Conservation (phyloP, 1,140 invertebrate species). For the Drosophila funebris region DNA sequence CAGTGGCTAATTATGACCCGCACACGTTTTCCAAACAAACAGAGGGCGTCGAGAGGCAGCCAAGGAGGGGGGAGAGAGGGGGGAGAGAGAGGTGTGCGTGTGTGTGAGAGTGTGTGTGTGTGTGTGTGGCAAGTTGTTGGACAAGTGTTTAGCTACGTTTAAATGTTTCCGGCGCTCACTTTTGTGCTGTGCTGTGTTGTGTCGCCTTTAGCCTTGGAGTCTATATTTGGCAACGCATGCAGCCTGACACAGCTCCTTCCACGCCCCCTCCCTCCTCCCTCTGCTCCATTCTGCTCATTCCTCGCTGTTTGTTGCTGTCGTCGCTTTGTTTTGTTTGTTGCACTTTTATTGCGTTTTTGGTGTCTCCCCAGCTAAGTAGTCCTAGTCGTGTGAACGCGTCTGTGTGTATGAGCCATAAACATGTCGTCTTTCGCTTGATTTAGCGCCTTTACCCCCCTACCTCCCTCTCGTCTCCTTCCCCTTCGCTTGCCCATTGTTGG, state of each 20-base stretch:
- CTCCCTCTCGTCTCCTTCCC: conserved; percentile 4
- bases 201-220: conserved; percentile 80
- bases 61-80: neutral
- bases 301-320: conserved; percentile 27
- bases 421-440: conserved; percentile 83
- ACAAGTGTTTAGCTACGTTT: conserved; percentile 81
- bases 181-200: conserved; percentile 62
- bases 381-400: conserved; percentile 19
- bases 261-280: neutral
- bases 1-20: conserved; percentile 83
- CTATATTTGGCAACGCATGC: conserved; percentile 81
- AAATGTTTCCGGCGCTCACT: conserved; percentile 81
- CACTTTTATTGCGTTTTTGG: conserved; percentile 81
- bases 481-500: conserved; percentile 24
- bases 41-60: neutral
- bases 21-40: conserved; percentile 82
- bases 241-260: conserved; percentile 38
- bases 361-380: conserved; percentile 64
- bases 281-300: neutral
- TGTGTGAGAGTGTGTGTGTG: neutral
- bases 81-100: neutral
- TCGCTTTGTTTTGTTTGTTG: conserved; percentile 77
- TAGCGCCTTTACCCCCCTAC: too few species aligned
- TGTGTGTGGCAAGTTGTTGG: conserved; percentile 2
- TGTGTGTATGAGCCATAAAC: conserved; percentile 81